Percentiles rank a stretch among this genome's conserved stretches.
Conservation (phyloP, 2,888 invertebrate genomes). For the Clivina fossor region DNA sequence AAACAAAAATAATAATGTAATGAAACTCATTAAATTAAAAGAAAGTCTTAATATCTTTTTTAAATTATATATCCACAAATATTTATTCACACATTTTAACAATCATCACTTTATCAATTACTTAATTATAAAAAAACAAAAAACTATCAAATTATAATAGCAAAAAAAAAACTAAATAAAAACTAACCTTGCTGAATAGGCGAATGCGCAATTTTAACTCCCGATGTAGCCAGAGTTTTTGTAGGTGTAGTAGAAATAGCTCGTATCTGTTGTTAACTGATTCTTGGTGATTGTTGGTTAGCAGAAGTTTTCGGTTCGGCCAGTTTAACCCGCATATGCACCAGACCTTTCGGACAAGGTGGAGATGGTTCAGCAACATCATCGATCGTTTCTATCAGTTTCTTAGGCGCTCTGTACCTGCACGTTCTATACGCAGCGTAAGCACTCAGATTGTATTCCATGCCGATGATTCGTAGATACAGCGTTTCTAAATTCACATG, state of each 20-base stretch:
- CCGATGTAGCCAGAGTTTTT: background rate
- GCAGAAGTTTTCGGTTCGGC: slow-evolving; percentile 47
- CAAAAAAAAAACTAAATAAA: too few relatives aligned
- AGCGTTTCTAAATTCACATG: slow-evolving; percentile 65
- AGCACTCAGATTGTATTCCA: slow-evolving; percentile 72
- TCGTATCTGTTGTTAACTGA: background rate
- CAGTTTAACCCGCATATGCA: slow-evolving; percentile 62
- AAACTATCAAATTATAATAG: too few relatives aligned
- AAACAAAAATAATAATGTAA: too few relatives aligned
- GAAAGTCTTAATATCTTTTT: too few relatives aligned
- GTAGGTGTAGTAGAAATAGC: slow-evolving; percentile 9
- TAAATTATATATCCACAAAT: too few relatives aligned
- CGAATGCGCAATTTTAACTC: slow-evolving; percentile 16
- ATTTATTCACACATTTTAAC: too few relatives aligned
- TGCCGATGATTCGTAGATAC: slow-evolving; percentile 66
- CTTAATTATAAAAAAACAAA: too few relatives aligned
- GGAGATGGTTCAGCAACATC: slow-evolving; percentile 61
- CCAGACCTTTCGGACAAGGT: slow-evolving; percentile 65
- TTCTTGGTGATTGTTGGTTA: slow-evolving; percentile 15
- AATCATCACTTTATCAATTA: too few relatives aligned
- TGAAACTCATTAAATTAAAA: too few relatives aligned
- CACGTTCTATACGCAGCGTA: slow-evolving; percentile 82
- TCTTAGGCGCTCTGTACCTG: slow-evolving; percentile 70
- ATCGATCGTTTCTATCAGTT: slow-evolving; percentile 71
- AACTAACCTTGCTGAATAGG: slow-evolving; percentile 28